phyloP scores from a whole-genome alignment of 1,140 invertebrate species.

The Solen grandis region DNA sequence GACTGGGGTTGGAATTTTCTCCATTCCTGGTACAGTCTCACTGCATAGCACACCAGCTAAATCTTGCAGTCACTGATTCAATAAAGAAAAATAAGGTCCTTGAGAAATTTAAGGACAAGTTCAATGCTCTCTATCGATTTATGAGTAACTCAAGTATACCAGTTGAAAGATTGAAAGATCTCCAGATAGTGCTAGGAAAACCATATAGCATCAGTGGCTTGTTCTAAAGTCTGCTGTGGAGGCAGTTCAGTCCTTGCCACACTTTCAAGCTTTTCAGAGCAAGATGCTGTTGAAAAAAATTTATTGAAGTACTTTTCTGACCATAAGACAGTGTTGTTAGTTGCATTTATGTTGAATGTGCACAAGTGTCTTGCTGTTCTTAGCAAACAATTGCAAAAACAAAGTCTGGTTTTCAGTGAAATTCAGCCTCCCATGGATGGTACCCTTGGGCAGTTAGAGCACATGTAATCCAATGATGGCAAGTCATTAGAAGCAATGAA shows the following conservation, averaged over 20 bases:
- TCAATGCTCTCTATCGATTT: neutral
- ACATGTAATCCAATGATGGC: neutral
- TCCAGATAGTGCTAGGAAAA: constrained; percentile 12
- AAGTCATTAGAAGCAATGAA: neutral
- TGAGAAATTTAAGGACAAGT: neutral
- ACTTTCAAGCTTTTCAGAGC: neutral
- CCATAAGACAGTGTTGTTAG: neutral
- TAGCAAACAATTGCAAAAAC: neutral
- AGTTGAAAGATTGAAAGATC: constrained; percentile 5
- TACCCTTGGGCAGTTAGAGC: neutral
- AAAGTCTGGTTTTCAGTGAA: neutral
- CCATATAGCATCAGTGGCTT: constrained; percentile 23
- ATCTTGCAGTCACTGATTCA: constrained; percentile 35
- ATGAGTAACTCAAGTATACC: neutral
- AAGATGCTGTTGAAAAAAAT: neutral
- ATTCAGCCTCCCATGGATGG: neutral
- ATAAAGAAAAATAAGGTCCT: constrained; percentile 24
- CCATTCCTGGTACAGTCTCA: constrained; percentile 23
- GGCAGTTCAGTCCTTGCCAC: neutral
- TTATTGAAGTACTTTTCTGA: neutral
- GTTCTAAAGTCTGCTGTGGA: constrained; percentile 14
- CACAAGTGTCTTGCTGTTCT: neutral
- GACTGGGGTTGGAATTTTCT: constrained; percentile 22
- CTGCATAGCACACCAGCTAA: constrained; percentile 31
- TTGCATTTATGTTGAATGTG: constrained; percentile 1